Evolutionary conservation across 1,140 invertebrate genomes (phyloP).

Genomic region (Trachymyrmex septentrionalis): DNA sequence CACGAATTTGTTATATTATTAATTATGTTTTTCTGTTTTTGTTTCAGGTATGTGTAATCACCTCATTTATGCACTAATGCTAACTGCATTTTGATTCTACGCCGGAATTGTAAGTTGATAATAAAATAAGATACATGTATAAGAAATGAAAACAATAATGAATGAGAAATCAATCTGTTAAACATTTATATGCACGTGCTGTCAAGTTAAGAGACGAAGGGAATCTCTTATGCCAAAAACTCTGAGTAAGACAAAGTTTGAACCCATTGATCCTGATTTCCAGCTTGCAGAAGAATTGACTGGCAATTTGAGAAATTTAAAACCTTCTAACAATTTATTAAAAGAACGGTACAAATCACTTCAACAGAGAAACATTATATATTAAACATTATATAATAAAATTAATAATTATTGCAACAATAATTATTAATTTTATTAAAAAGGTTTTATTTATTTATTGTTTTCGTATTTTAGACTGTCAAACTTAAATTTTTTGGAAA

Average conservation of each 20-base stretch:
- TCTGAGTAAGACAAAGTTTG: constrained; percentile 88
- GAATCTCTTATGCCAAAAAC: constrained; percentile 86
- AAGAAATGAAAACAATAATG: neutral
- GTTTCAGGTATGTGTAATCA: constrained; percentile 76
- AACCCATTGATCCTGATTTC: constrained; percentile 88
- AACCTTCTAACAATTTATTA: constrained; percentile 89
- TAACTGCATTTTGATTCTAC: neutral
- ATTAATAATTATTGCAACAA: too few species aligned
- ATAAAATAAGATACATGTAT: neutral
- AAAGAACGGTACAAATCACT: constrained; percentile 92
- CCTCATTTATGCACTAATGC: neutral
- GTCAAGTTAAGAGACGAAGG: neutral
- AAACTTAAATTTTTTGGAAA: neutral
- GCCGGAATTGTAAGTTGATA: constrained; percentile 44
- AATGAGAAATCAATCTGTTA: neutral
- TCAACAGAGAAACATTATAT: constrained; percentile 93
- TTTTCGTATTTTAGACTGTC: neutral
- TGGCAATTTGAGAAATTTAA: constrained; percentile 90
- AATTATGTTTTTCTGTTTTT: constrained; percentile 11
- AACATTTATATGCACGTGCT: neutral
- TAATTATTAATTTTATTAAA: neutral
- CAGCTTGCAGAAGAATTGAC: constrained; percentile 89
- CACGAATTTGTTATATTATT: neutral
- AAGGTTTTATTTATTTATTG: neutral
- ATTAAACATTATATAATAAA: too few species aligned